Conservation (phyloP, 2,888 invertebrate genomes). For the Notodonta ziczac region DNA sequence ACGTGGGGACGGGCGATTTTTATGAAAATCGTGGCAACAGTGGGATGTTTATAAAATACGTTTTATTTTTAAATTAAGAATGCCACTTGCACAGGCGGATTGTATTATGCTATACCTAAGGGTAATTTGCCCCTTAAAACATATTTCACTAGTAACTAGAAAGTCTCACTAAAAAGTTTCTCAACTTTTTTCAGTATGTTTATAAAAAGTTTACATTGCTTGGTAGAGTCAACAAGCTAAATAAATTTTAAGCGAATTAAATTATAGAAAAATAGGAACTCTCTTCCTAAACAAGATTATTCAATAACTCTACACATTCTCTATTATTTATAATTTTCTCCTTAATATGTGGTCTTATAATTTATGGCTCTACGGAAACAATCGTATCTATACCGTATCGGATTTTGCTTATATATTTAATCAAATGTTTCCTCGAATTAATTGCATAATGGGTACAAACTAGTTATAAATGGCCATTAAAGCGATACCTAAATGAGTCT, state of each 20-base stretch:
- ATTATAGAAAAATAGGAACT: too few relatives aligned
- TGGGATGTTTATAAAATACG: not conserved
- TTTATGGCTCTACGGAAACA: not conserved
- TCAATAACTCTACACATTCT: not conserved
- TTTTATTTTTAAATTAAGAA: too few relatives aligned
- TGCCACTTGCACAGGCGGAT: too few relatives aligned
- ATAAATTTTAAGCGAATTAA: too few relatives aligned
- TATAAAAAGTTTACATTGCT: too few relatives aligned
- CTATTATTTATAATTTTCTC: not conserved
- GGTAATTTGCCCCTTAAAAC: too few relatives aligned
- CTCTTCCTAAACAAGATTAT: too few relatives aligned
- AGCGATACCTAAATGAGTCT: not conserved
- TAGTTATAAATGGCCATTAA: slow-evolving; percentile 1
- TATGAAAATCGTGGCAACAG: not conserved
- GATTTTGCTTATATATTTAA: not conserved
- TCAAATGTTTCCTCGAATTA: not conserved
- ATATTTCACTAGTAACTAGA: too few relatives aligned
- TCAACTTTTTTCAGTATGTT: too few relatives aligned
- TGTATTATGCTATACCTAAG: too few relatives aligned
- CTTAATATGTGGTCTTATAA: not conserved
- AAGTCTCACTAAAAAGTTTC: too few relatives aligned
- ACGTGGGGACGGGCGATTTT: not conserved
- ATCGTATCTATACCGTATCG: not conserved
- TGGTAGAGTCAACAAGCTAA: too few relatives aligned
- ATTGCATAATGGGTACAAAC: slow-evolving; percentile 6